Base-by-base conservation (phyloP, 2,113 vertebrate genomes). In the Callithrix jacchus region DNA sequence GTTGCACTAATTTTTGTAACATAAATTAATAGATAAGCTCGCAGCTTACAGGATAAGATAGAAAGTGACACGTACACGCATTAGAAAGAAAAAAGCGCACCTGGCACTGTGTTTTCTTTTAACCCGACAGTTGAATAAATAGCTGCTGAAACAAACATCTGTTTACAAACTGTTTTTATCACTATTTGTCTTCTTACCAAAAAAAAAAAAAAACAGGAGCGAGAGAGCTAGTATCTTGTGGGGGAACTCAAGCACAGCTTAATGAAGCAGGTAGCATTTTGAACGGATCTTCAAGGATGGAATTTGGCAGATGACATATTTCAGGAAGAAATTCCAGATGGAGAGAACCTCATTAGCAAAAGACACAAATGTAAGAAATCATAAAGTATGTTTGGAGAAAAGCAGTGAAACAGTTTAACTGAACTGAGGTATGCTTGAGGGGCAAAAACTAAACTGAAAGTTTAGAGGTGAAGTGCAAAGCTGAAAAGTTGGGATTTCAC, bases 271-370 rank as follows among this genome's bases (percentile, higher is more conserved):
- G 79, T 90, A 64, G 70, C 87, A 94, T 89, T 94, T 93, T 91
- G 68, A 42, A 89, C 94, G 45, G 27, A 32, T 92, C 61, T 89
- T 66, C 52, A 95, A 87, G 25, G 84, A 91, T 94, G 79, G 35
- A 76, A 85, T 93, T 77, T 92, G 92, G 97, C 80, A 95, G 92
- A 77, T 77, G 95, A 91, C 80, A 85, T 93, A 97, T 94, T 95
- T 96, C 87, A 93, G 58, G 81, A 89, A 89, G 64, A 61, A 74
- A 80, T 81, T 93, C 54, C 87, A 97, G 91, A 93, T 73, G 95
- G 93, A 93, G 14, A 5, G 27, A 80, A 83, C 18, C 79, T 97
- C 81, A 87, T 93, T 94, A 97, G 80, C 83, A 93, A 76, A 95
- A 79, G 37, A 79, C n/a, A 52, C 66, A 79, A 80, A 95, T 93